Base-by-base conservation (phyloP, 2,797 vertebrate genomes). In the Perodicticus potto region DNA sequence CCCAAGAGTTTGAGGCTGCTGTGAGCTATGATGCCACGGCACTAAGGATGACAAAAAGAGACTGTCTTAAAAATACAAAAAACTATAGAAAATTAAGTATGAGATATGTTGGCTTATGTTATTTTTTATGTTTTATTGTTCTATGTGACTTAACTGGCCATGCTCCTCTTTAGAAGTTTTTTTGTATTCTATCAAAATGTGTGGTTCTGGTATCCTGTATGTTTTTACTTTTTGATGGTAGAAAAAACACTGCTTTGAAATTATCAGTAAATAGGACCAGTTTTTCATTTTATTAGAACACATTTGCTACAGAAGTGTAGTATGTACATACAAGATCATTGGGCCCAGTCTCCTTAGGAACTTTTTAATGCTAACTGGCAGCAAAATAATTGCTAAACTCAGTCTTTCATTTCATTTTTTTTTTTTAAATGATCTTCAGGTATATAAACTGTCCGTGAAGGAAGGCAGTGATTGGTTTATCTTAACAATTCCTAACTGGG, bases 291-390 rank as follows among this genome's bases (percentile, higher is more conserved):
- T 63, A 49, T 65, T 86, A 61, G n/a, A 67, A 63, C 40, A 65
- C 2, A 40, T 11, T 43, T 49, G 27, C 34, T 59, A 2, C 20
- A 89, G 85, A 91, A 59, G 23, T 27, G 5, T 53, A 59, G 22
- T 27, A 7, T 32, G 29, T 53, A 57, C 45, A 57, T 65, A 72
- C 2, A 5, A 81, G 7, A 9, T 80, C 27, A 83, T 13, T 12
- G 34, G 13, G 2, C 25, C 37, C 53, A 70, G 32, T 89, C 16
- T 29, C 27, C 72, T 86, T 59, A 76, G 7, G 17, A 61, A 78
- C 72, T 86, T 84, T 16, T 81, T 45, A 86, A 57, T 94, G 23
- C 37, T 91, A 77, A 91, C 12, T 65, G 14, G 43, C 45, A 95
- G 63, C 32, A 94, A 88, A 70, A 55, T 86, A 85, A 76, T 45